Percentiles rank a stretch among this genome's conserved stretches.
Conservation (phyloP, 2,113 vertebrate genomes). For the Ictalurus punctatus region DNA sequence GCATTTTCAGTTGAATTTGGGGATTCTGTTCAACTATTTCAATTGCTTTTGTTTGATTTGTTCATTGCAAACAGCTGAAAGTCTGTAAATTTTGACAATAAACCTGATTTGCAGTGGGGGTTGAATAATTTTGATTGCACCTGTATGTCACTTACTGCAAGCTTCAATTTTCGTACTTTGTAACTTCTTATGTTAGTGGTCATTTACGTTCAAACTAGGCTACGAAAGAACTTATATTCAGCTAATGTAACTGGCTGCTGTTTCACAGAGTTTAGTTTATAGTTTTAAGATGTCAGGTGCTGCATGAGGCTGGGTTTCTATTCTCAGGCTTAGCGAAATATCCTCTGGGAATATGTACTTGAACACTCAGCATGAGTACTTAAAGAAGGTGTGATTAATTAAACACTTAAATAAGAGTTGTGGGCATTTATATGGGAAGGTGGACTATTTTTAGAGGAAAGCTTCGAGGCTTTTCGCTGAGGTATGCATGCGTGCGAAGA, state of each 20-base stretch:
- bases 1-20: too few species aligned
- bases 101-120: too few species aligned
- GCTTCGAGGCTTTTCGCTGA: neutral
- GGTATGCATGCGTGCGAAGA: neutral
- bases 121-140: too few species aligned
- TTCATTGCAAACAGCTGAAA: too few species aligned
- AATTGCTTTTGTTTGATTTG: too few species aligned
- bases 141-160: neutral
- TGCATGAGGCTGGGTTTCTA: constrained; percentile 13
- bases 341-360: constrained; percentile 10
- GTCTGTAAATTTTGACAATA: too few species aligned
- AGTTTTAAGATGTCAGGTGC: constrained; percentile 5
- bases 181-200: too few species aligned
- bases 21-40: too few species aligned
- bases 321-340: neutral
- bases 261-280: neutral
- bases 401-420: constrained; percentile 31
- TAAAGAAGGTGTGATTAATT: constrained; percentile 41
- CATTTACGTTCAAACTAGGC: neutral
- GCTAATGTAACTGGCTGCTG: neutral
- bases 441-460: constrained; percentile 10
- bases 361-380: constrained; percentile 12
- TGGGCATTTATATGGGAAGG: constrained; percentile 9
- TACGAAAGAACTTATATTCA: neutral
- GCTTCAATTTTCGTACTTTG: neutral